These are phyloP conservation scores for Micropterix aruncella DNA, from an alignment of 2,888 invertebrate genomes.

Conservation along the genomic window DNA sequence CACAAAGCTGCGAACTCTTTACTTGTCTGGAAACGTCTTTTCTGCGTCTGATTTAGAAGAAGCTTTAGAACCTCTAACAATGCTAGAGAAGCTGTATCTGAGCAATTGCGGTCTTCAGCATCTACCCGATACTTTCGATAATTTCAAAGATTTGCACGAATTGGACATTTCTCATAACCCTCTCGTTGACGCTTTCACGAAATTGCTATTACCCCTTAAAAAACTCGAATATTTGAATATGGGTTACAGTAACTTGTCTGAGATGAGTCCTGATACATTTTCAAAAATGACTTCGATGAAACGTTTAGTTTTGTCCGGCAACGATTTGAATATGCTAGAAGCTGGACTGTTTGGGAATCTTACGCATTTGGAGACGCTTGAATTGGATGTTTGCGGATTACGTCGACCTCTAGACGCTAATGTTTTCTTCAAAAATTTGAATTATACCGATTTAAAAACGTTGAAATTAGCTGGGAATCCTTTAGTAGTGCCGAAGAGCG, in stretches of 20 bases:
- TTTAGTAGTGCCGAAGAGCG: conserved; percentile 39
- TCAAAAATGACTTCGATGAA: conserved; percentile 54
- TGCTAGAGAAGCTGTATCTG: conserved; percentile 49
- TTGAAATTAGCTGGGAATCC: conserved; percentile 56
- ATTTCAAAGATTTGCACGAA: conserved; percentile 49
- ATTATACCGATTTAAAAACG: conserved; percentile 49
- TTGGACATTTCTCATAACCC: conserved; percentile 59
- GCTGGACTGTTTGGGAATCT: conserved; percentile 53
- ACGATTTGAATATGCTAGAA: conserved; percentile 48
- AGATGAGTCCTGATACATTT: conserved; percentile 49
- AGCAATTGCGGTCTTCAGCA: conserved; percentile 50
- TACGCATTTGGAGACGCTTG: conserved; percentile 49
- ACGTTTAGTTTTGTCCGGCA: conserved; percentile 51
- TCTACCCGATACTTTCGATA: conserved; percentile 51
- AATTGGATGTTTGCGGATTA: conserved; percentile 53
- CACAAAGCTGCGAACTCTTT: conserved; percentile 46
- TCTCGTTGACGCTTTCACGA: conserved; percentile 50
- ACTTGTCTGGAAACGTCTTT: conserved; percentile 52
- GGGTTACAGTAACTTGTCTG: conserved; percentile 56
- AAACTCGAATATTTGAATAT: conserved; percentile 55
- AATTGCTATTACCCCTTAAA: conserved; percentile 46
- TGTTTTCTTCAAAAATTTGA: conserved; percentile 49
- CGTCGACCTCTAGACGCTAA: conserved; percentile 47
- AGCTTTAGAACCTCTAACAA: conserved; percentile 48
- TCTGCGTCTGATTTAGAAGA: conserved; percentile 52